A percentile compares a stretch with the other conserved stretches of the same genome.
Conservation (phyloP, 2,888 invertebrate species). For the Myopa tessellatipennis region DNA sequence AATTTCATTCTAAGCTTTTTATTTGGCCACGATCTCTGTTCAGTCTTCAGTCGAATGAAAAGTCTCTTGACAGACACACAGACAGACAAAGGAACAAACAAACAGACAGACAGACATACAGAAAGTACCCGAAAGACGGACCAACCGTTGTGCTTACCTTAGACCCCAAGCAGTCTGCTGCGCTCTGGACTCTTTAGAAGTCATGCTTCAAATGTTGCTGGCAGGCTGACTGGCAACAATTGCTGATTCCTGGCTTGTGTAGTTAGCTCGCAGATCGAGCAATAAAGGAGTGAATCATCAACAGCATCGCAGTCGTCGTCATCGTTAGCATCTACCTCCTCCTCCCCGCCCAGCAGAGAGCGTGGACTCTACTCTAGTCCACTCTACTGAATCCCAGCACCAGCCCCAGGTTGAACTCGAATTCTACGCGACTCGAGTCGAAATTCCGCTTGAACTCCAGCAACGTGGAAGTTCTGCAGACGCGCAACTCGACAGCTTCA, state of each 20-base stretch:
- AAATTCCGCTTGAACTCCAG: neutral
- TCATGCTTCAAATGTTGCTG: conserved; percentile 7
- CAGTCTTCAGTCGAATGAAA: neutral
- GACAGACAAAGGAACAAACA: neutral
- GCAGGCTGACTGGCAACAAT: neutral
- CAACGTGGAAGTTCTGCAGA: neutral
- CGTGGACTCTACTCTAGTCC: neutral
- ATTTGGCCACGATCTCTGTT: neutral
- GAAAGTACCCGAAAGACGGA: conserved; percentile 41
- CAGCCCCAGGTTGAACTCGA: neutral
- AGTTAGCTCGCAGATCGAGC: neutral
- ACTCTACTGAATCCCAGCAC: neutral
- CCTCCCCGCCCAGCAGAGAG: neutral
- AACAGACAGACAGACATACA: neutral
- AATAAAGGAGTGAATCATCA: conserved; percentile 18
- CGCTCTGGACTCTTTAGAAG: conserved; percentile 11
- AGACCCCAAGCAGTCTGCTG: conserved; percentile 68
- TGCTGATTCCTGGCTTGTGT: neutral
- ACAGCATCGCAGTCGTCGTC: neutral
- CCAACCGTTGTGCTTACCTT: conserved; percentile 46
- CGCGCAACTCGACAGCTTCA: neutral
- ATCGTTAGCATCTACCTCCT: neutral
- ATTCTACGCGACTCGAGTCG: neutral
- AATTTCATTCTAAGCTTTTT: neutral
- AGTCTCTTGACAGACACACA: neutral